Percentiles rank a stretch among this genome's conserved stretches.
phyloP scores from a whole-genome alignment of 2,888 invertebrate genomes.

The Scelioninae gen. 1 region DNA sequence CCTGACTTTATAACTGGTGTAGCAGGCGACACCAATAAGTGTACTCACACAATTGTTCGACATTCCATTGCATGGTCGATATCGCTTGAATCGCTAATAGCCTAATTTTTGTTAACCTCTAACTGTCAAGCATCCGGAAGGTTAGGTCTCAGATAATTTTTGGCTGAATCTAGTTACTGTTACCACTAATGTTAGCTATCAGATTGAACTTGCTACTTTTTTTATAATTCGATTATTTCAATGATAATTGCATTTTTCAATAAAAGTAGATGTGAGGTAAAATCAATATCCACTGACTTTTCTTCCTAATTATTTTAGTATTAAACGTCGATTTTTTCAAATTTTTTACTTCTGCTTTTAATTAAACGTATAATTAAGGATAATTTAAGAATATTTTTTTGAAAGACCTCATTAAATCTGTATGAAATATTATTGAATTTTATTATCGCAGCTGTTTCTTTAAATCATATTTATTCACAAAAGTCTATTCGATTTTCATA shows the following conservation, averaged over 20 bases:
- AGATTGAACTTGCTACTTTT: slow-evolving; percentile 6
- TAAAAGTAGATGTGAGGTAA: background rate
- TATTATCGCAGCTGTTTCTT: too few relatives aligned
- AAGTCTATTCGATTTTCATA: too few relatives aligned
- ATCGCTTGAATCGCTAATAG: slow-evolving; percentile 64
- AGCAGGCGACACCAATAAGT: slow-evolving; percentile 60
- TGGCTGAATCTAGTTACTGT: too few relatives aligned
- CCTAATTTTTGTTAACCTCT: slow-evolving; percentile 65
- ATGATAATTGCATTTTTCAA: slow-evolving; percentile 25
- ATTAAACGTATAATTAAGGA: too few relatives aligned
- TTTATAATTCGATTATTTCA: slow-evolving; percentile 18
- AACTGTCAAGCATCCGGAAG: slow-evolving; percentile 44
- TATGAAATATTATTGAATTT: too few relatives aligned
- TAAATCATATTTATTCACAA: too few relatives aligned
- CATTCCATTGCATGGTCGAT: slow-evolving; percentile 62
- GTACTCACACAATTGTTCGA: slow-evolving; percentile 50
- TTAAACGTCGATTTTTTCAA: background rate
- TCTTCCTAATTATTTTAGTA: slow-evolving; percentile 6
- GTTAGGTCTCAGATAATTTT: slow-evolving; percentile 31
- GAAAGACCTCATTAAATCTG: too few relatives aligned
- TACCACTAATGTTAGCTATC: too few relatives aligned
- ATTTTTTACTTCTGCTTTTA: background rate
- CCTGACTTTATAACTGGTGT: slow-evolving; percentile 61
- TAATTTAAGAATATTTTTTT: background rate
- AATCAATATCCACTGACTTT: slow-evolving; percentile 11